These are phyloP conservation scores for Hemicordylus capensis DNA, from an alignment of 2,113 vertebrate species.

Conservation along the genomic window DNA sequence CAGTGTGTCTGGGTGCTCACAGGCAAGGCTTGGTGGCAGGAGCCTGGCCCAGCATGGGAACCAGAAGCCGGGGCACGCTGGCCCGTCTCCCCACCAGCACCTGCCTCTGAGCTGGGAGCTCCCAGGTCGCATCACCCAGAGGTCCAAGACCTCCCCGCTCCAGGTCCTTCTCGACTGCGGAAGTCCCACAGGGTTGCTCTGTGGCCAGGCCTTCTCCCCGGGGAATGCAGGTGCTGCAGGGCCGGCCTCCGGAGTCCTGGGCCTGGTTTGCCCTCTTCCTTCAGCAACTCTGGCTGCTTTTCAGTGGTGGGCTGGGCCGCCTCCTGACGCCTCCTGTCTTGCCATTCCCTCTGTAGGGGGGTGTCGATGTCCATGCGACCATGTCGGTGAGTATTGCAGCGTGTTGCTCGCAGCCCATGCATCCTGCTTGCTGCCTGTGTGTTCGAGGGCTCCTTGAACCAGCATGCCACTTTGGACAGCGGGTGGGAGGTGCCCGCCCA, in stretches of 20 bases:
- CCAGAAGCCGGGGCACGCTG: no score
- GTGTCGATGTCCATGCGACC: constrained; percentile 71
- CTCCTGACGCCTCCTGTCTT: constrained; percentile 50
- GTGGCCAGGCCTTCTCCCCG: neutral
- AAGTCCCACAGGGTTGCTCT: neutral
- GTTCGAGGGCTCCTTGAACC: constrained; percentile 24
- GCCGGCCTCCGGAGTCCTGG: neutral
- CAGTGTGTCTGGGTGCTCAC: no score
- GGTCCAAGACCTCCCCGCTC: no score
- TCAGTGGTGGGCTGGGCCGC: constrained; percentile 16
- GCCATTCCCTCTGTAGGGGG: constrained; percentile 65
- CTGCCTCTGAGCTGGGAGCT: no score
- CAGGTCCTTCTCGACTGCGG: neutral
- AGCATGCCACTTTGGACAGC: neutral
- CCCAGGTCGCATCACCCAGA: no score
- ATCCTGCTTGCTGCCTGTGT: constrained; percentile 19
- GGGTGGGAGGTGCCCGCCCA: no score
- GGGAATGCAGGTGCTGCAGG: no score
- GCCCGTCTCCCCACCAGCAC: no score
- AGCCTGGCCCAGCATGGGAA: no score
- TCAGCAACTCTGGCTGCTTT: constrained; percentile 14
- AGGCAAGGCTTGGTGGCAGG: no score
- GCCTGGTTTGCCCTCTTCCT: neutral
- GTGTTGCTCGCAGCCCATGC: neutral
- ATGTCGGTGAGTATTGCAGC: constrained; percentile 75